Base-by-base conservation (phyloP, 1,140 invertebrate genomes). In the Diorhabda elongata region DNA sequence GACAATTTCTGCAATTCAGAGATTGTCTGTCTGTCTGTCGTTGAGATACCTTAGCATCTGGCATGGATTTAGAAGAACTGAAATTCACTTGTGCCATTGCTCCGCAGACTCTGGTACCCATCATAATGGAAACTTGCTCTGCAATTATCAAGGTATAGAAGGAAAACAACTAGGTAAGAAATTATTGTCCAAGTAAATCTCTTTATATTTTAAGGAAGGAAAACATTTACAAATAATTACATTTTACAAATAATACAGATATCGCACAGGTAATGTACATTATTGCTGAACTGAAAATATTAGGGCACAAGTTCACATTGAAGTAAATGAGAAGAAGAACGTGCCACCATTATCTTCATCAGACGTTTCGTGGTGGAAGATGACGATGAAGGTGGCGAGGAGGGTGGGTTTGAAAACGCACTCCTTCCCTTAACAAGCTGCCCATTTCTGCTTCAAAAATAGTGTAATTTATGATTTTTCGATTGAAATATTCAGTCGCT, bases 11-110 rank as follows among this genome's bases (percentile, higher is more conserved):
- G 56, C 71, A 9, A 66, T 67, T 58, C 67, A 71, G 45, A 67
- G 73, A 67, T 65, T 76, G 26, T 70, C 74, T 59, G 64, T 70
- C 74, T 59, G 64, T 75, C 11, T 26, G 26, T 77, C 76, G 60
- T 64, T 76, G 64, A 45, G 75, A 61, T 77, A 69, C 63, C 66
- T 78, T 26, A 65, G 73, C 76, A 7, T 73, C 69, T 66, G 76
- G 75, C 42, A 43, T 58, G 52, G 61, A 68, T 68, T 68, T 68
- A 45, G 66, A 68, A 73, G 71, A 66, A 58, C 43, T 69, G 45
- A 61, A 69, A 60, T 69, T 68, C 59, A 68, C 11, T 5, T 61
- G 66, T 69, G 68, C 68, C 63, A 66, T 69, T 47, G 56, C 58
- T 47, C 68, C 63, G 45, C 68, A 68, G 58, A 66, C 63, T 65